phyloP scores from a whole-genome alignment of 2,888 invertebrate species.

The Metopia argyrocephala region DNA sequence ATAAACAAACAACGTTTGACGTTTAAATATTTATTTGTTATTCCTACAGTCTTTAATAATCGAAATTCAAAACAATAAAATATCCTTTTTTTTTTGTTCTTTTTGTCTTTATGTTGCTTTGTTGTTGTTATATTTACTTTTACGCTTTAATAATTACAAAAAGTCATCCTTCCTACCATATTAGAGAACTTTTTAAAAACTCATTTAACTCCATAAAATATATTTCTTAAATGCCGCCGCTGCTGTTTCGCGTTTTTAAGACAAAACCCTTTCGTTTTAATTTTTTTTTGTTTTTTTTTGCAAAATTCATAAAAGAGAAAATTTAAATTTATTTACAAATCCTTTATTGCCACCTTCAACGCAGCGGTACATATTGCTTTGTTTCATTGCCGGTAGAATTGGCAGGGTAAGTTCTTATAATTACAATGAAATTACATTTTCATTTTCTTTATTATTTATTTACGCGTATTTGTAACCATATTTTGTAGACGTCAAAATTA shows the following conservation, averaged over 20 bases:
- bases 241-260: background rate
- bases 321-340: slow-evolving; percentile 39
- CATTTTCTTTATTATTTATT: background rate
- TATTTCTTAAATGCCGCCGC: slow-evolving; percentile 36
- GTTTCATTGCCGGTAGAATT: background rate
- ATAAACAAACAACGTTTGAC: slow-evolving; percentile 43
- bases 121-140: slow-evolving; percentile 53
- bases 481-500: slow-evolving; percentile 54
- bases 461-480: slow-evolving; percentile 17
- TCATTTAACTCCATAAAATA: slow-evolving; percentile 29
- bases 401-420: background rate
- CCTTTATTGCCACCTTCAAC: slow-evolving; percentile 57
- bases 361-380: background rate
- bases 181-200: slow-evolving; percentile 39
- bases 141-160: slow-evolving; percentile 62
- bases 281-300: slow-evolving; percentile 39
- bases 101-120: slow-evolving; percentile 36
- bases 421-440: background rate
- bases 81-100: slow-evolving; percentile 3
- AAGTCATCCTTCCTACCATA: slow-evolving; percentile 51
- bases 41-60: slow-evolving; percentile 24
- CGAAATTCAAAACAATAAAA: slow-evolving; percentile 30
- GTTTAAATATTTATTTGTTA: slow-evolving; percentile 30
- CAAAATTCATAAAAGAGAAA: slow-evolving; percentile 17
- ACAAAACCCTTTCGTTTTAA: slow-evolving; percentile 41